Percentiles rank a stretch among this genome's conserved stretches.
Conservation (phyloP, 2,797 vertebrate genomes). For the Gymnoscopelus braueri region DNA sequence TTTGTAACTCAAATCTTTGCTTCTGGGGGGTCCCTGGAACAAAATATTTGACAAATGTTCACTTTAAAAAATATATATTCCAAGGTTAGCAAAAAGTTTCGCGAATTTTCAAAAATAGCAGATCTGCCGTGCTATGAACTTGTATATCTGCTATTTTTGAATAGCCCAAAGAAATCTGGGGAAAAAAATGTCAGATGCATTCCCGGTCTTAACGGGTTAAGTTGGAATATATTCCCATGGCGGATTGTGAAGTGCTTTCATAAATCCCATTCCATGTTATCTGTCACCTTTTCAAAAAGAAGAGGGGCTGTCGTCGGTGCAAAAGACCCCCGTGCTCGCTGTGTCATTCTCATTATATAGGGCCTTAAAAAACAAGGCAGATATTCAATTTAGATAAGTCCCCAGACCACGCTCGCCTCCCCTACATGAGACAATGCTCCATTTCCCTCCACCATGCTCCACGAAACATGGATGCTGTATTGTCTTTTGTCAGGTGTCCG, state of each 20-base stretch:
- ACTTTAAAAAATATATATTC: no score
- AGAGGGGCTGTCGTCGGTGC: slow-evolving; percentile 70
- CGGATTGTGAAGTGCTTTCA: slow-evolving; percentile 69
- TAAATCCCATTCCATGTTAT: slow-evolving; percentile 78
- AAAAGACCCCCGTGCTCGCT: slow-evolving; percentile 71
- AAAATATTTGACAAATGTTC: no score
- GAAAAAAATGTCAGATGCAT: no score
- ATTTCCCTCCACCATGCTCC: slow-evolving; percentile 78
- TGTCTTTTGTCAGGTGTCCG: slow-evolving; percentile 59
- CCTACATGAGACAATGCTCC: slow-evolving; percentile 80
- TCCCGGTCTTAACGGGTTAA: not conserved
- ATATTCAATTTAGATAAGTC: slow-evolving; percentile 88
- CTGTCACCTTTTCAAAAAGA: slow-evolving; percentile 80
- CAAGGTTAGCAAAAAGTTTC: no score
- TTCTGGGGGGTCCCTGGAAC: no score
- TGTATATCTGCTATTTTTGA: no score
- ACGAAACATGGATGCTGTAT: slow-evolving; percentile 78
- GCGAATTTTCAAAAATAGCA: no score
- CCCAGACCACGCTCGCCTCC: slow-evolving; percentile 72
- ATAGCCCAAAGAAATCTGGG: no score
- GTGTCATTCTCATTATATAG: slow-evolving; percentile 78
- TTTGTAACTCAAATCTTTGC: no score
- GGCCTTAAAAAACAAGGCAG: slow-evolving; percentile 81
- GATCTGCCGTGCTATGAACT: no score
- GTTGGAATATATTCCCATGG: slow-evolving; percentile 67